A percentile compares a stretch with the other conserved stretches of the same genome.
Conservation (phyloP, 1,140 invertebrate species). For the Protaetia brevitarsis region DNA sequence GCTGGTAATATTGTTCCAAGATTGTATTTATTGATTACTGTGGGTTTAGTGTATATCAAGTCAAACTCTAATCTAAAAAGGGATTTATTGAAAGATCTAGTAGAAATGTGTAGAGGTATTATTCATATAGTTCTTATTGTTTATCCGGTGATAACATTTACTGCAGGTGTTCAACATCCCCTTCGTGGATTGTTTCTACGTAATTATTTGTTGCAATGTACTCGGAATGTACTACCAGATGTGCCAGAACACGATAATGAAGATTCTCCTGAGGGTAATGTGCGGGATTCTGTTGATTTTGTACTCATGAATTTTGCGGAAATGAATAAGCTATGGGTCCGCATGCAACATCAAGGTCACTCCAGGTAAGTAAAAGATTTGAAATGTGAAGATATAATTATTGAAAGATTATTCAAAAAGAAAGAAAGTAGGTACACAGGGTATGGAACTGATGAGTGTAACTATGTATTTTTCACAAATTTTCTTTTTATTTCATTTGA, state of each 20-base stretch:
- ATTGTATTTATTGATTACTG: conserved; percentile 95
- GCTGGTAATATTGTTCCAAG: conserved; percentile 98
- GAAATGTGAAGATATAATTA: too few species aligned
- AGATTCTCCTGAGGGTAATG: conserved; percentile 66
- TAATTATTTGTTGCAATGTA: conserved; percentile 89
- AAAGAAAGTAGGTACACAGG: too few species aligned
- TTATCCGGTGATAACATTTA: background rate
- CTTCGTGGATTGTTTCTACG: conserved; percentile 93
- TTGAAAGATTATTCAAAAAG: too few species aligned
- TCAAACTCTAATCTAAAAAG: conserved; percentile 87
- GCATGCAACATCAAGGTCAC: conserved; percentile 99
- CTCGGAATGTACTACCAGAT: conserved; percentile 89
- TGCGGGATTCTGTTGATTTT: conserved; percentile 95
- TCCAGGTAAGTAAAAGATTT: conserved; percentile 49
- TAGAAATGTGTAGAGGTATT: conserved; percentile 94
- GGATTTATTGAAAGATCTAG: conserved; percentile 92
- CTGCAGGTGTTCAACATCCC: conserved; percentile 88
- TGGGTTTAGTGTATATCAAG: conserved; percentile 98
- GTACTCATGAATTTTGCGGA: conserved; percentile 98
- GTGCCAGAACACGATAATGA: conserved; percentile 65
- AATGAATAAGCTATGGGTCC: conserved; percentile 99
- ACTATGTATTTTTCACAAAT: too few species aligned
- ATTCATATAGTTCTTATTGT: background rate
- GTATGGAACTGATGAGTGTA: too few species aligned
- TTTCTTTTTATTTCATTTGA: too few species aligned